phyloP scores from a whole-genome alignment of 2,888 invertebrate species.

The Drosophila recens region DNA sequence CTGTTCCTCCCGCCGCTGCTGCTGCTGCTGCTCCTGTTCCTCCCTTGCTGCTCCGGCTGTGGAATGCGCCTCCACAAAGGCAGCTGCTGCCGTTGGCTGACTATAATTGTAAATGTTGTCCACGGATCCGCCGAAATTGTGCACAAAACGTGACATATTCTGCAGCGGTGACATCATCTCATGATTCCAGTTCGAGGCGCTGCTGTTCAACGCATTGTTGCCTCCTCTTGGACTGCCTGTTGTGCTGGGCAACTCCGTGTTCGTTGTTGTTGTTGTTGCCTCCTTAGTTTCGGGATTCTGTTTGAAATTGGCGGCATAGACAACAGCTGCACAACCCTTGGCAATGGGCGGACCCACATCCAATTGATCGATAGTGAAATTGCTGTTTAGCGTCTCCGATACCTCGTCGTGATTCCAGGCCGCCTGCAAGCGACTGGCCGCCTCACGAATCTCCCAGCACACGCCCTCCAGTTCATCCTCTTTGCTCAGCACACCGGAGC shows the following conservation, averaged over 20 bases:
- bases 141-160: constrained; percentile 84
- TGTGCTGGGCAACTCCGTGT: background rate
- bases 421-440: constrained; percentile 83
- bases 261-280: background rate
- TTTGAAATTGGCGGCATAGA: constrained; percentile 89
- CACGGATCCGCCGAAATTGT: constrained; percentile 84
- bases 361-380: constrained; percentile 87
- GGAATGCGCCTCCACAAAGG: constrained; percentile 64
- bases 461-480: constrained; percentile 92
- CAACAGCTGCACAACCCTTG: constrained; percentile 93
- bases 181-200: constrained; percentile 43
- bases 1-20: background rate
- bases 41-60: background rate
- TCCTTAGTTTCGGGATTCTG: constrained; percentile 27
- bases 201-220: background rate
- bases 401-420: constrained; percentile 83
- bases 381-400: constrained; percentile 83
- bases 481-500: constrained; percentile 90
- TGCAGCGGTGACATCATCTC: constrained; percentile 84
- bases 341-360: constrained; percentile 90
- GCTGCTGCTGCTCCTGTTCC: background rate
- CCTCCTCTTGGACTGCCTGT: background rate
- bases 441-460: constrained; percentile 91
- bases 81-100: constrained; percentile 73
- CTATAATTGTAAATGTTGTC: constrained; percentile 83